These are phyloP conservation scores for Pachliopta kotzebuea DNA, from an alignment of 2,888 invertebrate genomes.

Conservation along the genomic window DNA sequence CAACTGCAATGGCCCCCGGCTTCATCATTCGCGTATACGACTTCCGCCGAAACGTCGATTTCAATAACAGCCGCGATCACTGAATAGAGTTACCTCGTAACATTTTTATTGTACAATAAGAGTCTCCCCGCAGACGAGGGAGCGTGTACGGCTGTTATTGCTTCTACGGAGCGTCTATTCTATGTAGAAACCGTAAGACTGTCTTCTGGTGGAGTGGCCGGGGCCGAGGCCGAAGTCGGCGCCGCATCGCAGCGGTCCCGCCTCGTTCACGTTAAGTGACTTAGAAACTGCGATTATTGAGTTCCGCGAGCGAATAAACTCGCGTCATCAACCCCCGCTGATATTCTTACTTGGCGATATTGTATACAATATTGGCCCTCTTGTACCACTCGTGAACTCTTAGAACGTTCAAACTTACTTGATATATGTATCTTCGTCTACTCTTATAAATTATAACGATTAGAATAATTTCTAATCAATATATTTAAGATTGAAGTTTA, in stretches of 20 bases:
- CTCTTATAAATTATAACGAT: background rate
- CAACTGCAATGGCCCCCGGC: constrained; percentile 50
- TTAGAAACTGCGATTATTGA: constrained; percentile 60
- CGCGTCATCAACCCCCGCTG: constrained; percentile 30
- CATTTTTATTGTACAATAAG: constrained; percentile 78
- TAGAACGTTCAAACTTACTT: constrained; percentile 6
- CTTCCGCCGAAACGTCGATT: constrained; percentile 68
- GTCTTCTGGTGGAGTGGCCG: constrained; percentile 23
- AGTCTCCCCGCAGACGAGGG: constrained; percentile 57
- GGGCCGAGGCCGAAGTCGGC: too few species aligned
- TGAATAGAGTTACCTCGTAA: constrained; percentile 77
- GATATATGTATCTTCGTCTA: background rate
- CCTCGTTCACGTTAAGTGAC: constrained; percentile 54
- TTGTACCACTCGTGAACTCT: constrained; percentile 17
- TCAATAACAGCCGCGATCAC: constrained; percentile 75
- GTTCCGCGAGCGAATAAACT: constrained; percentile 41
- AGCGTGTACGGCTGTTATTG: constrained; percentile 65
- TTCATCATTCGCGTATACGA: constrained; percentile 43
- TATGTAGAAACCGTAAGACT: constrained; percentile 34
- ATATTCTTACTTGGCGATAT: constrained; percentile 38
- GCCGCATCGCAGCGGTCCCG: constrained; percentile 28
- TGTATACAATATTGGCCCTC: constrained; percentile 19
- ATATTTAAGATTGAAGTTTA: too few species aligned
- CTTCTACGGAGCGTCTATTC: constrained; percentile 56
- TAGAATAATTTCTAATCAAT: too few species aligned